Evolutionary conservation across 2,797 vertebrate species (phyloP).

Genomic region (Chrosomus eos): DNA sequence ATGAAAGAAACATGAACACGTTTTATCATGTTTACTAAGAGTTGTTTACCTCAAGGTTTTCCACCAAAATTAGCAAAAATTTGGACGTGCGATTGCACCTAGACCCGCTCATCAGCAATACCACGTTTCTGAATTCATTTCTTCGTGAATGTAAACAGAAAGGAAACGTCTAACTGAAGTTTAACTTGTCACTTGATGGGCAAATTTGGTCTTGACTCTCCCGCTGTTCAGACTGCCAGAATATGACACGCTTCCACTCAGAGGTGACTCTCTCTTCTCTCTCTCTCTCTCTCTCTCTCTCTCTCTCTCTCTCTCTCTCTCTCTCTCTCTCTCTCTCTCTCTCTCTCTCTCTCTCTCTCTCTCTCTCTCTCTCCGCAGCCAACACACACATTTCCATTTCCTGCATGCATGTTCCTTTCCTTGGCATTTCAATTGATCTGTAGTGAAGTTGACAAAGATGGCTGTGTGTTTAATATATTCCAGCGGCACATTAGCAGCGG

Average conservation of each 20-base stretch:
- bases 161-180: constrained; percentile 33
- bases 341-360: constrained; percentile 18
- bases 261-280: constrained; percentile 51
- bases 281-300: too few species aligned
- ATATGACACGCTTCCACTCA: constrained; percentile 65
- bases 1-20: neutral
- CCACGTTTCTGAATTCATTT: neutral
- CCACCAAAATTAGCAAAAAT: neutral
- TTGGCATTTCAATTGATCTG: constrained; percentile 69
- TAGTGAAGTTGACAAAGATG: constrained; percentile 71
- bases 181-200: constrained; percentile 50
- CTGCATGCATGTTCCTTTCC: constrained; percentile 63
- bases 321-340: constrained; percentile 15
- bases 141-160: constrained; percentile 48
- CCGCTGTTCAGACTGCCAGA: constrained; percentile 66
- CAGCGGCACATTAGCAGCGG: constrained; percentile 69
- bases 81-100: neutral
- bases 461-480: constrained; percentile 75
- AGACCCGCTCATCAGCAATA: neutral
- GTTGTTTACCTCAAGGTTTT: neutral
- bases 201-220: constrained; percentile 61
- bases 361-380: constrained; percentile 28
- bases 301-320: neutral
- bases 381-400: constrained; percentile 52
- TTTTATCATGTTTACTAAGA: neutral